Evolutionary conservation across 2,797 vertebrate genomes (phyloP), one percentile per base, ranked within the genome.

Genomic region (Myotis vivesi): DNA sequence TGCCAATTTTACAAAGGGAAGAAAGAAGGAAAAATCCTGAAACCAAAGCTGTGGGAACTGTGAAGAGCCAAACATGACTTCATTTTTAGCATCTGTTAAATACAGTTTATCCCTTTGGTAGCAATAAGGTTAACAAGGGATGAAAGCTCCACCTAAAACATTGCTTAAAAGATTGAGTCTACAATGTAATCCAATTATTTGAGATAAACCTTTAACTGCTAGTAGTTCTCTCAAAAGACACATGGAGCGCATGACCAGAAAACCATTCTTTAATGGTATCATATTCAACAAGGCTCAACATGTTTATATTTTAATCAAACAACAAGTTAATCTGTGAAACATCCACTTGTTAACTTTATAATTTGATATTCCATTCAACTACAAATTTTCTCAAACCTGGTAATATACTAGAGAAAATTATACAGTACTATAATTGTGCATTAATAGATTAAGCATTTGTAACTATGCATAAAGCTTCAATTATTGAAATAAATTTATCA

Each of bases 321-420:
- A 53, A 80, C 30, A 96, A 91, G 66, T 75, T 44, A 83, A 75
- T 59, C 64, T 81, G 44, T 55, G 68, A 88, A 73, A 41, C 72
- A 93, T 30, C 46, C 23, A 95, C n/a, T 57, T 30, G 28, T 94
- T 76, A 87, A 93, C 36, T 64, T 44, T 62, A 3, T 76, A 89
- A 93, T 75, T 12, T 77, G 20, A 68, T 28, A 80, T 93, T 85
- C 93, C 22, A 69, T 75, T 89, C 62, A 84, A 71, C 12, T 71
- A 82, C 16, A 87, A 87, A 87, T 89, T 92, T 92, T 93, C 86
- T 94, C 94, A 91, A 92, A 84, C 7, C 23, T 85, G 59, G 25
- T 38, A 80, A 95, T 69, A 89, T 1, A 81, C 57, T 82, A 71
- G 23, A 83, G 23, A 46, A 95, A 87, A 92, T 55, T 16, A 85